These are phyloP conservation scores for Drosophila monieri DNA, from an alignment of 2,888 invertebrate species.

Conservation along the genomic window DNA sequence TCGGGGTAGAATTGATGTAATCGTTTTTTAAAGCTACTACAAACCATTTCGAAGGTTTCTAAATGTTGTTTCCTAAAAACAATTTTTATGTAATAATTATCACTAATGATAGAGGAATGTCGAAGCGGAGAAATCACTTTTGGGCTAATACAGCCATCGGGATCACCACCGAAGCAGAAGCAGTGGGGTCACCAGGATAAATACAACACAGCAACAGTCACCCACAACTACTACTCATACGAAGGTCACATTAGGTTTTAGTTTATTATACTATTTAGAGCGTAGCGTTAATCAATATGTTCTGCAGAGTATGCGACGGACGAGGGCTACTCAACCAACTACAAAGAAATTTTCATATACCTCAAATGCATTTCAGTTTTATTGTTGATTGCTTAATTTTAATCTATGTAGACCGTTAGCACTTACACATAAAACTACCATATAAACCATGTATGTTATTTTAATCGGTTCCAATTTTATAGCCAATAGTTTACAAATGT, in stretches of 20 bases:
- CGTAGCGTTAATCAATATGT: slow-evolving; percentile 46
- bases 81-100: slow-evolving; percentile 15
- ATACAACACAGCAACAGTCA: slow-evolving; percentile 62
- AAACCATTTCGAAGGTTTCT: slow-evolving; percentile 71
- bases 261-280: slow-evolving; percentile 50
- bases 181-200: slow-evolving; percentile 9
- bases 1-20: slow-evolving; percentile 27
- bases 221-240: slow-evolving; percentile 72
- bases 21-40: slow-evolving; percentile 15
- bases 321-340: slow-evolving; percentile 74
- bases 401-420: slow-evolving; percentile 39
- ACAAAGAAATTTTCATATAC: slow-evolving; percentile 84
- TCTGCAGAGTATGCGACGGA: slow-evolving; percentile 60
- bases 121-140: slow-evolving; percentile 7
- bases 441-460: slow-evolving; percentile 43
- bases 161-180: slow-evolving; percentile 2
- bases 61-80: slow-evolving; percentile 72
- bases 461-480: slow-evolving; percentile 41
- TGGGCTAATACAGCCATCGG: slow-evolving; percentile 1
- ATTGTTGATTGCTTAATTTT: slow-evolving; percentile 81
- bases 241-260: slow-evolving; percentile 72
- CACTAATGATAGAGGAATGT: slow-evolving; percentile 15
- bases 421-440: slow-evolving; percentile 21
- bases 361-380: slow-evolving; percentile 84
- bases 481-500: slow-evolving; percentile 40